A percentile compares a stretch with the other conserved stretches of the same genome.
phyloP scores from a whole-genome alignment of 2,113 vertebrate genomes.

The Craseonycteris thonglongyai region DNA sequence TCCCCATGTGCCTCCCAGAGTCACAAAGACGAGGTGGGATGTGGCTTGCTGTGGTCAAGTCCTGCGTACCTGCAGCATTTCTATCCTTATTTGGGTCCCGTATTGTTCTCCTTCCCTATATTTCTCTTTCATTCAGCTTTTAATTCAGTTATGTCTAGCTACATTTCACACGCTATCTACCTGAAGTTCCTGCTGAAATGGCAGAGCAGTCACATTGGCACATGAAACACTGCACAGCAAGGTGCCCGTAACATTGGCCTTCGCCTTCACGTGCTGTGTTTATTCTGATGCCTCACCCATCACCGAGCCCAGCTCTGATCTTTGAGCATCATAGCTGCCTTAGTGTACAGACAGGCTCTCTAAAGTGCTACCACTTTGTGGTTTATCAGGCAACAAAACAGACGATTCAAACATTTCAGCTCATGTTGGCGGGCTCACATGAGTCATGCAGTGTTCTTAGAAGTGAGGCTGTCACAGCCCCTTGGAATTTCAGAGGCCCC shows the following conservation, averaged over 20 bases:
- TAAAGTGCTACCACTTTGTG: neutral
- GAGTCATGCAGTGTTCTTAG: neutral
- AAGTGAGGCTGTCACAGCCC: neutral
- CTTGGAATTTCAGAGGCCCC: no score
- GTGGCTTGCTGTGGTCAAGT: neutral
- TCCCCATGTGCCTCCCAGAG: neutral
- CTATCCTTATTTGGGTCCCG: neutral
- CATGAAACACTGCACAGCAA: no score
- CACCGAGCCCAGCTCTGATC: neutral
- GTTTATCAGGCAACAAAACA: neutral
- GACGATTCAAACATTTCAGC: neutral
- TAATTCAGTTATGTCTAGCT: neutral
- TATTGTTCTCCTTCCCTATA: neutral
- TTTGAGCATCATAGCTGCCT: neutral
- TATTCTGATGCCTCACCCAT: neutral
- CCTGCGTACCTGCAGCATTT: neutral
- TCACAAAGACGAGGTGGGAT: neutral
- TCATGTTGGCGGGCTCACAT: neutral
- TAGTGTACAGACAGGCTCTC: neutral
- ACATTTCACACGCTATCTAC: neutral
- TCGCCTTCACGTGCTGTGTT: fast-evolving
- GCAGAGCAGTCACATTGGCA: no score
- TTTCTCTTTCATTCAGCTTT: neutral
- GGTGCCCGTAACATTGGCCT: no score
- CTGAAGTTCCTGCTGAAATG: neutral